A percentile compares a stretch with the other conserved stretches of the same genome.
Evolutionary conservation across 2,113 vertebrate species (phyloP).

Genomic region (Candoia aspera): DNA sequence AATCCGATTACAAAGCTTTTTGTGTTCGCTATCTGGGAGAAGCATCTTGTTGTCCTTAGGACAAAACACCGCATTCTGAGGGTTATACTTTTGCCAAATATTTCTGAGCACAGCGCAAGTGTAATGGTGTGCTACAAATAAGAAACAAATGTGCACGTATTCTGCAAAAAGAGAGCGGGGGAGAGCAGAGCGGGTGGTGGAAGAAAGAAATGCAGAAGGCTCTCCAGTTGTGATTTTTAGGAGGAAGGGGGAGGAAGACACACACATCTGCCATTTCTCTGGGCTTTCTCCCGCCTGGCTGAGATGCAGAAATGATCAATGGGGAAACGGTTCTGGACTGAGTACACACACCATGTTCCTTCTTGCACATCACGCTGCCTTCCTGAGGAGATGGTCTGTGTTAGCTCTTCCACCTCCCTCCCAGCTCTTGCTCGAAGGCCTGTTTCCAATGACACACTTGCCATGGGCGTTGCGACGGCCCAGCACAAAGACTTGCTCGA

Average conservation of each 20-base stretch:
- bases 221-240: background rate
- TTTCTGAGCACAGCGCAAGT: background rate
- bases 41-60: background rate
- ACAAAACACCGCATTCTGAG: background rate
- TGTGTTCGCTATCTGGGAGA: background rate
- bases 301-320: background rate
- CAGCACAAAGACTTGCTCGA: conserved; percentile 76
- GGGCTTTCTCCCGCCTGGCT: background rate
- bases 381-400: conserved; percentile 16
- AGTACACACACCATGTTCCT: background rate
- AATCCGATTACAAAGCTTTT: background rate
- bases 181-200: background rate
- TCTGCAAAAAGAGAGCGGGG: background rate
- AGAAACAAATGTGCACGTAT: background rate
- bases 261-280: background rate
- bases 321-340: background rate
- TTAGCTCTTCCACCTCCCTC: conserved; percentile 32
- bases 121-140: background rate
- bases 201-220: background rate
- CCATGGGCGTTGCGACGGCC: conserved; percentile 70
- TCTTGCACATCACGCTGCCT: background rate
- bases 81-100: background rate
- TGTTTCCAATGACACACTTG: conserved; percentile 75
- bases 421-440: conserved; percentile 39
- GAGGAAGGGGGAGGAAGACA: background rate